Conservation (phyloP, 2,797 vertebrate species). For the Neoniphon sammara region DNA sequence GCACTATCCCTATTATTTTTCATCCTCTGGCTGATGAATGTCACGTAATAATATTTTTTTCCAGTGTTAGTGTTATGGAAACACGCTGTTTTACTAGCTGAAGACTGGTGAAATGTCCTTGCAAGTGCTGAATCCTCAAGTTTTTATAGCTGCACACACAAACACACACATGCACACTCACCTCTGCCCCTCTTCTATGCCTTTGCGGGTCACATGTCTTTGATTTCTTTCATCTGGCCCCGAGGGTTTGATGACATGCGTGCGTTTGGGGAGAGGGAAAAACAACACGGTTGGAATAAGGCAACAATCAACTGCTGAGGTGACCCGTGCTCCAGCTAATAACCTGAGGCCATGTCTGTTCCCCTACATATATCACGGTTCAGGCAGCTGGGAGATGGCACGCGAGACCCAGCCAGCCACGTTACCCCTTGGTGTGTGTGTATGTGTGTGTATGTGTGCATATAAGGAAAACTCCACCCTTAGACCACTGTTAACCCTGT, state of each 20-base stretch:
- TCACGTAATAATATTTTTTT: constrained; percentile 7
- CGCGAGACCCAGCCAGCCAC: constrained; percentile 26
- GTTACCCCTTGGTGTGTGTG: neutral
- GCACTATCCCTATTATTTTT: no score
- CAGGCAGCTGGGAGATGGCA: constrained; percentile 42
- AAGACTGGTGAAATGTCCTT: constrained; percentile 10
- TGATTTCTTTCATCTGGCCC: constrained; percentile 63
- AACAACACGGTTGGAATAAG: constrained; percentile 45
- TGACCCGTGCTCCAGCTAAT: constrained; percentile 54
- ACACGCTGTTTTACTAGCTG: constrained; percentile 9
- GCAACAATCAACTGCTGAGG: constrained; percentile 59
- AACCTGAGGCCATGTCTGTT: constrained; percentile 42
- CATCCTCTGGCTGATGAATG: neutral
- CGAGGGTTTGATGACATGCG: constrained; percentile 44
- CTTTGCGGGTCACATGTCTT: constrained; percentile 66
- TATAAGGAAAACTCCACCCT: neutral
- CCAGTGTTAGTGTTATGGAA: constrained; percentile 1
- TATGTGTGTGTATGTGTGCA: constrained; percentile 9
- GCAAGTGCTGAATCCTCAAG: no score
- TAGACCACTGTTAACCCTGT: no score
- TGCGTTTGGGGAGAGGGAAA: constrained; percentile 18
- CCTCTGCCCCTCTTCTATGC: constrained; percentile 12
- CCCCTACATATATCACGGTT: constrained; percentile 29
- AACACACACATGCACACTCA: constrained; percentile 1
- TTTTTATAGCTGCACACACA: constrained; percentile 16